Evolutionary conservation across 2,113 vertebrate species (phyloP).

Genomic region (Dermatemys mawii): DNA sequence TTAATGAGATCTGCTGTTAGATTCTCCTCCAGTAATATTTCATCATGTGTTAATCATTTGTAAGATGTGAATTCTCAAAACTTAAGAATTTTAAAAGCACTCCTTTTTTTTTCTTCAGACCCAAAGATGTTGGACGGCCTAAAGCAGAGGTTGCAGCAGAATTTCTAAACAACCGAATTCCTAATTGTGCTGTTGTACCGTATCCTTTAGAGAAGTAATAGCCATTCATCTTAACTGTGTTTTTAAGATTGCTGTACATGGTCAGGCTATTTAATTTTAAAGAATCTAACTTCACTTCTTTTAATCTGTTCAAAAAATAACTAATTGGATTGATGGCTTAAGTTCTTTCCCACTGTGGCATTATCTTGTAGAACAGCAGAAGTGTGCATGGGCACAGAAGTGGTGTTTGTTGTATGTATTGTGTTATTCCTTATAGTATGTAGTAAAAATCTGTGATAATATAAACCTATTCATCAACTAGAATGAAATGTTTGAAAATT

Average conservation of each 20-base stretch:
- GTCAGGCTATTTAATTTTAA: not conserved
- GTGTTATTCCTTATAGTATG: not conserved
- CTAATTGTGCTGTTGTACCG: constrained; percentile 90
- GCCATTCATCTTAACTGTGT: not conserved
- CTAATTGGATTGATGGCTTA: constrained; percentile 19
- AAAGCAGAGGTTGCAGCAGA: constrained; percentile 97
- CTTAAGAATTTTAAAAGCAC: constrained; percentile 6
- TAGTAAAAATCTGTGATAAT: not conserved
- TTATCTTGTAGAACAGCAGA: not conserved
- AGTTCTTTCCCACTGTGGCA: not conserved
- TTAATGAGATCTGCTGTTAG: not conserved
- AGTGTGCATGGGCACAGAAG: not conserved
- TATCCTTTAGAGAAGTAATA: constrained; percentile 83
- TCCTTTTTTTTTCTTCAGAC: constrained; percentile 78
- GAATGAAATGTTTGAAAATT: not conserved
- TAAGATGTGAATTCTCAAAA: not conserved
- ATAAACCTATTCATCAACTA: not conserved
- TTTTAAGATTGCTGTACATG: constrained; percentile 19
- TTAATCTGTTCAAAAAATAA: not conserved
- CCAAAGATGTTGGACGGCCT: constrained; percentile 93
- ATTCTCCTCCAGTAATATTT: not conserved
- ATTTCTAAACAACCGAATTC: constrained; percentile 91
- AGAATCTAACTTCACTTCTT: constrained; percentile 39
- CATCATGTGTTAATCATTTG: not conserved
- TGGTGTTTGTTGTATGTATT: not conserved